These are phyloP conservation scores for Pipistrellus pygmaeus DNA, from an alignment of 2,797 vertebrate species.

Conservation along the genomic window DNA sequence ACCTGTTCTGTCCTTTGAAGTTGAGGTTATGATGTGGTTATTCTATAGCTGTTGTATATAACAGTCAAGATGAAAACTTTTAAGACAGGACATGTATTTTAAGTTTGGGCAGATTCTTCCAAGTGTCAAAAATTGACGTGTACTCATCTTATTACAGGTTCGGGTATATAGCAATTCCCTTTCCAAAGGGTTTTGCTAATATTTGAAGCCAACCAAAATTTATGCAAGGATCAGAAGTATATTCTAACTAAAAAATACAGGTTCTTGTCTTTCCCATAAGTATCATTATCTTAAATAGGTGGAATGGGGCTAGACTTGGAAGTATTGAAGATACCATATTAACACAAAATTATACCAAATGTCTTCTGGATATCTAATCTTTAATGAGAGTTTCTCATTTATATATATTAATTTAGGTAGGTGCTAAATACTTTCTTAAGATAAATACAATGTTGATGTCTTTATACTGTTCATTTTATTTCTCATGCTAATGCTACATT, in stretches of 20 bases:
- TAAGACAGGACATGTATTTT: background rate
- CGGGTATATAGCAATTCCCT: background rate
- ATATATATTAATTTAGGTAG: background rate
- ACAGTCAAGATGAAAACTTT: background rate
- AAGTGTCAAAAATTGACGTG: background rate
- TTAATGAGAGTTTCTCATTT: background rate
- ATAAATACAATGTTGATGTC: background rate
- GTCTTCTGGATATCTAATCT: background rate
- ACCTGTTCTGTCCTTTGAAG: background rate
- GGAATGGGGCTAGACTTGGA: background rate
- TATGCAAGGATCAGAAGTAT: background rate
- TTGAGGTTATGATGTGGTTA: background rate
- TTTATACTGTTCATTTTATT: background rate
- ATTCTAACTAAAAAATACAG: slow-evolving; percentile 22
- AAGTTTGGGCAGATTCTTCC: background rate
- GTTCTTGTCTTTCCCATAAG: background rate
- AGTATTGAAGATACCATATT: background rate
- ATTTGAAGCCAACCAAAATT: slow-evolving; percentile 38
- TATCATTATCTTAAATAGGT: slow-evolving; percentile 7
- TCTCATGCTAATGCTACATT: background rate
- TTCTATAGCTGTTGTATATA: background rate
- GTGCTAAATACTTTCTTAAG: slow-evolving; percentile 7
- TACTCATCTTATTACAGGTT: background rate
- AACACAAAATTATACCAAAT: background rate
- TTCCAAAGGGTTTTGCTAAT: slow-evolving; percentile 36